Evolutionary conservation across 2,888 invertebrate genomes (phyloP), one percentile per base, ranked within the genome.

Genomic region (Spilarctia lutea): DNA sequence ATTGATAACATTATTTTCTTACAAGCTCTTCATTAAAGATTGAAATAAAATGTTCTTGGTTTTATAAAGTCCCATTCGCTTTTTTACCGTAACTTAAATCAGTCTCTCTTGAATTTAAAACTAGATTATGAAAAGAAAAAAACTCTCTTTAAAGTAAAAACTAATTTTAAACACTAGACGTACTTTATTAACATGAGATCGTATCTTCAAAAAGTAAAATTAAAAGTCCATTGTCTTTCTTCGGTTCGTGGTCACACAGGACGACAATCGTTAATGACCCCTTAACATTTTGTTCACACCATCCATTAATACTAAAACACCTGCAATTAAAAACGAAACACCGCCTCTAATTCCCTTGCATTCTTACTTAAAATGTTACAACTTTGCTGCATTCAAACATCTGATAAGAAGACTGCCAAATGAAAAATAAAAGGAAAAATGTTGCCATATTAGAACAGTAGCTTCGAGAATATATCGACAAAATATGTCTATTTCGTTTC

Each of bases 401-500:
- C 88, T 88, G 91, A 92, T 91, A 92, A 92, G 83, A 78, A 83
- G 79, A 81, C 86, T 83, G 83, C 80, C 83, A 87, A 86, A 83
- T 78, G 77, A 85, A 85, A 87, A 84, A 80, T 75, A 81, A 81
- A 78, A 76, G 65, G 77, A 79, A 79, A 80, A 78, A 86, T 73
- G 81, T 87, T 84, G 85, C 81, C 83, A 86, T 87, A 87, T 81
- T 87, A 86, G 81, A 75, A 88, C 90, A 81, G 91, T 90, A 91
- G 90, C 91, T 83, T 85, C 82, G 81, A 84, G 24, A 90, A 90
- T 90, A 89, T 90, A 90, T 88, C 84, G 88, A 85, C 86, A 84
- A 84, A 91, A 92, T 93, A 93, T 93, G 92, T 93, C 89, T 90
- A 93, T 92, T 92, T 87, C 88, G 91, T 90, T 91, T 91, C 89